These are phyloP conservation scores for Nyctibius bracteatus DNA, from an alignment of 2,113 vertebrate species.

Conservation along the genomic window DNA sequence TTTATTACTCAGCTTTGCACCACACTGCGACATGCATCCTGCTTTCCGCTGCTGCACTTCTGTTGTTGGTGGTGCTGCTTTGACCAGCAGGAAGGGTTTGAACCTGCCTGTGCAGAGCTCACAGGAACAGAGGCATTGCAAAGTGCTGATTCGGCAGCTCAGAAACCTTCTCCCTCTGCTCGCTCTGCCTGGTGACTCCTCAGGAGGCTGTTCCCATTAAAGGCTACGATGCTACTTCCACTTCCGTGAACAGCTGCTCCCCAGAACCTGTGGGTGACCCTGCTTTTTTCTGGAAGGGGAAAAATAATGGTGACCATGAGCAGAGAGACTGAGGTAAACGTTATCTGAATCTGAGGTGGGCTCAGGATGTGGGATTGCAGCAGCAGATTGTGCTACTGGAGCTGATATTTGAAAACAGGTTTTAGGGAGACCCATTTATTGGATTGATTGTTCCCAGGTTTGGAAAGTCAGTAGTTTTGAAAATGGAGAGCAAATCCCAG, in stretches of 20 bases:
- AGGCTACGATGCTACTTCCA: not conserved
- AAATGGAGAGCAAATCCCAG: not conserved
- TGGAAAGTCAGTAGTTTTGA: not conserved
- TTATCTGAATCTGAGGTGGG: not conserved
- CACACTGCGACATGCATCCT: accelerated
- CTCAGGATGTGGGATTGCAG: accelerated
- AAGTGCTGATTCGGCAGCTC: not conserved
- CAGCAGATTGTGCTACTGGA: not conserved
- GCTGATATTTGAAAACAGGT: not conserved
- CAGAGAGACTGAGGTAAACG: accelerated
- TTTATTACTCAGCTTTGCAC: not conserved
- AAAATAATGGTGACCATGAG: not conserved
- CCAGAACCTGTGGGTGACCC: not conserved
- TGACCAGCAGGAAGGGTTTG: not conserved
- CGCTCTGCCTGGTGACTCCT: not conserved
- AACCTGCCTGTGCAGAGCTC: not conserved
- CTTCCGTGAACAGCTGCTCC: not conserved
- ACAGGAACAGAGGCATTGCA: not conserved
- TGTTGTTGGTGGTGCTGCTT: not conserved
- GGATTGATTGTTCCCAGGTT: not conserved
- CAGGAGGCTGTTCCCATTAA: not conserved
- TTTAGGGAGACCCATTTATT: not conserved
- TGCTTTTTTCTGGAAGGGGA: not conserved
- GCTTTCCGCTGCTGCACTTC: not conserved
- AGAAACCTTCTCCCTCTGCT: not conserved